phyloP scores from a whole-genome alignment of 1,140 invertebrate genomes.

The Copidosoma floridanum region DNA sequence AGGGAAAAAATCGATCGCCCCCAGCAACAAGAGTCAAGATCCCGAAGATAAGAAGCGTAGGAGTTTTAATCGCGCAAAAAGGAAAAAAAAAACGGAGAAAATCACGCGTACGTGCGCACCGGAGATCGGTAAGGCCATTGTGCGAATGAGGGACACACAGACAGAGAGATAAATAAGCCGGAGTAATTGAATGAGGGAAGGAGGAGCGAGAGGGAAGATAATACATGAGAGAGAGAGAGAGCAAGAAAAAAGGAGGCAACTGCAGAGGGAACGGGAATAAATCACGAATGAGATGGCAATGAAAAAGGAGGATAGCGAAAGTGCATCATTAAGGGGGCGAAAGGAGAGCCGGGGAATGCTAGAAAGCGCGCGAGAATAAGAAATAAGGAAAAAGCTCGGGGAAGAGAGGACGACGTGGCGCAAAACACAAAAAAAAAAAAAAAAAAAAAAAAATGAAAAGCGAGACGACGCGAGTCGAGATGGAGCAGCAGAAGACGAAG shows the following conservation, averaged over 20 bases:
- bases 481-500: not conserved
- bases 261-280: constrained; percentile 14
- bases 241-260: not conserved
- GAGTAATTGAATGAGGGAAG: constrained; percentile 24
- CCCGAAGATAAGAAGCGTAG: no score
- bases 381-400: not conserved
- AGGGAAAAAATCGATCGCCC: no score
- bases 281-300: constrained; percentile 23
- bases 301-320: constrained; percentile 19
- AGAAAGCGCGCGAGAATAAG: constrained; percentile 6
- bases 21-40: no score
- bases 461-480: not conserved
- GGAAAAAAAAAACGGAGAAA: not conserved
- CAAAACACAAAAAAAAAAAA: not conserved
- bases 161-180: constrained; percentile 24
- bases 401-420: not conserved
- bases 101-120: not conserved
- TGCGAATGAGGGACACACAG: no score
- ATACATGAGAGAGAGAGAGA: not conserved
- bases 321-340: constrained; percentile 23
- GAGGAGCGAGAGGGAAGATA: not conserved
- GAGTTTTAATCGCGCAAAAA: constrained; percentile 1
- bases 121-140: constrained; percentile 12
- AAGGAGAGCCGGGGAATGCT: constrained; percentile 5
- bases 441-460: not conserved